Percentiles rank a stretch among this genome's conserved stretches.
Conservation (phyloP, 2,113 vertebrate species). For the Aegithalos caudatus region DNA sequence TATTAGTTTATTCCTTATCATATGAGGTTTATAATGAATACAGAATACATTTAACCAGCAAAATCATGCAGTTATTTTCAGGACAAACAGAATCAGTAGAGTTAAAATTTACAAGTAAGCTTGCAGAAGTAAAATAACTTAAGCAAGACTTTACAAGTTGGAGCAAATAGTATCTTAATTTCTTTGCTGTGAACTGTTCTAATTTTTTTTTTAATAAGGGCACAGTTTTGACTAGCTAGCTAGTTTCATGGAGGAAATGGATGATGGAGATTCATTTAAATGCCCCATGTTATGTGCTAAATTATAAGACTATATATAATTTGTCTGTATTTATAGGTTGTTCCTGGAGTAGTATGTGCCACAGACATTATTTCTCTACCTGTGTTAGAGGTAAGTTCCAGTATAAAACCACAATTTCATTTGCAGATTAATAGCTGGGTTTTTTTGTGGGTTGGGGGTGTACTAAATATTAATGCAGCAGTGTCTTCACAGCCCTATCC, state of each 20-base stretch:
- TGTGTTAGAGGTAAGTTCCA: constrained; percentile 75
- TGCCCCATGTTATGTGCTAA: background rate
- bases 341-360: constrained; percentile 82
- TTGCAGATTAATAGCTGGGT: background rate
- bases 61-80: background rate
- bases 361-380: constrained; percentile 80
- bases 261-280: background rate
- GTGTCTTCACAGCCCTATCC: background rate
- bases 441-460: background rate
- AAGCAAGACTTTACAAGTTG: background rate
- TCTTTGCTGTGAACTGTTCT: background rate
- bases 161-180: background rate
- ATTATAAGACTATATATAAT: background rate
- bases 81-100: background rate
- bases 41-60: background rate
- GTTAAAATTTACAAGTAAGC: background rate
- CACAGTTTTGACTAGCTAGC: background rate
- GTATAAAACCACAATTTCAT: background rate
- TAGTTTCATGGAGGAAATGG: background rate
- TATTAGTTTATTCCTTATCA: background rate
- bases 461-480: background rate
- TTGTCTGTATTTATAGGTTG: constrained; percentile 49
- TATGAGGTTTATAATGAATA: background rate
- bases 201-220: background rate
- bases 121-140: background rate